Percentiles rank a stretch among this genome's conserved stretches.
Evolutionary conservation across 2,888 invertebrate species (phyloP).

Genomic region (Tetrapedia diversipes): DNA sequence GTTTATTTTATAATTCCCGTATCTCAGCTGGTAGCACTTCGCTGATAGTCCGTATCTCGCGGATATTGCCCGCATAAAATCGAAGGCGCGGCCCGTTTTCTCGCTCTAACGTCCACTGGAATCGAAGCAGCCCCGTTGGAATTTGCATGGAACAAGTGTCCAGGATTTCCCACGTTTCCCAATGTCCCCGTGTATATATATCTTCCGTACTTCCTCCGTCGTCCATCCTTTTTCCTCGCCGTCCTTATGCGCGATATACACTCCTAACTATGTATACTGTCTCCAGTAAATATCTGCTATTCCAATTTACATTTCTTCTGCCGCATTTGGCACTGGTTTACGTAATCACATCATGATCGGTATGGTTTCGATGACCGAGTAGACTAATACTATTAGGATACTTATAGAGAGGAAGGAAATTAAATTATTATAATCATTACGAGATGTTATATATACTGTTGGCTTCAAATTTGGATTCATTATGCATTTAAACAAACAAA

Average conservation of each 20-base stretch:
- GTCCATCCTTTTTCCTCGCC: not conserved
- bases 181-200: conserved; percentile 4
- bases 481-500: no score
- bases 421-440: no score
- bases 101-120: conserved; percentile 41
- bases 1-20: conserved; percentile 52
- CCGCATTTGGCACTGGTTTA: no score
- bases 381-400: no score
- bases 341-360: no score
- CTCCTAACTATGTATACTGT: no score
- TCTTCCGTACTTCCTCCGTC: conserved; percentile 17
- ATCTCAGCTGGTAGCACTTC: conserved; percentile 9
- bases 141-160: conserved; percentile 79
- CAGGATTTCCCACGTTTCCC: conserved; percentile 41
- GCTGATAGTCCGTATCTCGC: conserved; percentile 28
- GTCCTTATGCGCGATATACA: not conserved
- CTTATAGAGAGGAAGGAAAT: no score
- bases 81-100: conserved; percentile 17
- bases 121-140: conserved; percentile 75
- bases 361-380: no score
- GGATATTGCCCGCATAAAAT: conserved; percentile 47
- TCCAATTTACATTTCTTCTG: no score
- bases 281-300: no score
- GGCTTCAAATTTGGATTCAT: no score
- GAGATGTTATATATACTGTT: no score